Conservation (phyloP, 2,113 vertebrate species). For the Trematocara macrostoma region DNA sequence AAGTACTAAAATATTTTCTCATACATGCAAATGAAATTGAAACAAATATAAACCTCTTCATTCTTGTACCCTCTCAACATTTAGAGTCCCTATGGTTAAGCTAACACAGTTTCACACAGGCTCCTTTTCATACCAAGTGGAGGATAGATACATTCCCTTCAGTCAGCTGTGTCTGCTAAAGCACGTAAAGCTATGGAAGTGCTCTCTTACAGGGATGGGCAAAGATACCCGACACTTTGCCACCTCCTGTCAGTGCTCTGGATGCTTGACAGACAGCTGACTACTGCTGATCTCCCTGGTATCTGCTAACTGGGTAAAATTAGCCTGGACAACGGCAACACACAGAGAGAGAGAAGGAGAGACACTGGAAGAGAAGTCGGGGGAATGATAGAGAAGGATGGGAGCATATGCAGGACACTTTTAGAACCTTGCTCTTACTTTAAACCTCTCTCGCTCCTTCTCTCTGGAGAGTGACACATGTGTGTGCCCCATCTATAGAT, state of each 20-base stretch:
- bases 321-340: background rate
- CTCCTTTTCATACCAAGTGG: background rate
- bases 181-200: background rate
- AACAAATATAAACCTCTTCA: background rate
- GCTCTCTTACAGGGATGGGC: background rate
- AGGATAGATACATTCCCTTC: background rate
- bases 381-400: background rate
- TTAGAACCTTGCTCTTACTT: slow-evolving; percentile 46
- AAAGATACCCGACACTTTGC: slow-evolving; percentile 44
- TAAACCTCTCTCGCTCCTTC: slow-evolving; percentile 31
- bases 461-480: slow-evolving; percentile 21
- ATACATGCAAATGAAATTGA: background rate
- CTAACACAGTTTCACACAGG: background rate
- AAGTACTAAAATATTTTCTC: background rate
- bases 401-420: slow-evolving; percentile 41
- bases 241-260: slow-evolving; percentile 27
- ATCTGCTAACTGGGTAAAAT: slow-evolving; percentile 58
- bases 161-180: slow-evolving; percentile 44
- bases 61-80: background rate
- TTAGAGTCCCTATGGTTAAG: background rate
- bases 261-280: slow-evolving; percentile 59
- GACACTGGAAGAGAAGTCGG: background rate
- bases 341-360: background rate
- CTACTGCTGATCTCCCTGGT: slow-evolving; percentile 43
- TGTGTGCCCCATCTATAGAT: slow-evolving; percentile 37